phyloP scores from a whole-genome alignment of 2,113 vertebrate species.

The Chelonoidis abingdonii region DNA sequence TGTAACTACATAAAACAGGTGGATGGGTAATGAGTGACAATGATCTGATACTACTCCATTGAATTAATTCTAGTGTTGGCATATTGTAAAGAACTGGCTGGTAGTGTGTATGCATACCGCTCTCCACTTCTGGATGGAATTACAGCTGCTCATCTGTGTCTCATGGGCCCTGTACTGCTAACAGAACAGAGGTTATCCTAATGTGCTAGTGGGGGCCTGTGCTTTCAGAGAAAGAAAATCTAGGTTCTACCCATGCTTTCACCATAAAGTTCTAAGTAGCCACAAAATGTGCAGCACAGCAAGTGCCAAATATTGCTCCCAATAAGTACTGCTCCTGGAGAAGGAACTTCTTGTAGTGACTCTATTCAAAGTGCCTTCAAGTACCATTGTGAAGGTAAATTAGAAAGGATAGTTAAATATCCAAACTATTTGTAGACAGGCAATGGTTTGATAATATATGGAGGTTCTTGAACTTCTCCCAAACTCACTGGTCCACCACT shows the following conservation, averaged over 20 bases:
- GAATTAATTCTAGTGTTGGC: neutral
- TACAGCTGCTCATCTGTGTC: neutral
- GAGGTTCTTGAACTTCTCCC: neutral
- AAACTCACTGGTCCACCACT: neutral
- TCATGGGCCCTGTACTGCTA: rapidly evolving
- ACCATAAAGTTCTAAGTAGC: neutral
- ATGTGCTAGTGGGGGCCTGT: neutral
- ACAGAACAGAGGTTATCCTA: neutral
- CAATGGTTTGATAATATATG: neutral
- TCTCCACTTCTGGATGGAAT: neutral
- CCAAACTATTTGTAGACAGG: neutral
- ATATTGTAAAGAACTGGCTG: neutral
- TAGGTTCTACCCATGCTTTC: neutral
- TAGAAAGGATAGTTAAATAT: neutral
- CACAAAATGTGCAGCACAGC: neutral
- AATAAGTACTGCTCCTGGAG: neutral
- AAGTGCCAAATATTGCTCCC: neutral
- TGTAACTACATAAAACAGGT: neutral
- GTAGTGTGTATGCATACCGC: neutral
- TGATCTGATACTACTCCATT: neutral
- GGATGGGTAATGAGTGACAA: neutral
- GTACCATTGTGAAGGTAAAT: neutral
- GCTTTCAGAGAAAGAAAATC: neutral
- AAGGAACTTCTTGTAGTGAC: neutral
- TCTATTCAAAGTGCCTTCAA: neutral